A percentile compares a stretch with the other conserved stretches of the same genome.
phyloP scores from a whole-genome alignment of 1,140 invertebrate species.

The Sitodiplosis mosellana region DNA sequence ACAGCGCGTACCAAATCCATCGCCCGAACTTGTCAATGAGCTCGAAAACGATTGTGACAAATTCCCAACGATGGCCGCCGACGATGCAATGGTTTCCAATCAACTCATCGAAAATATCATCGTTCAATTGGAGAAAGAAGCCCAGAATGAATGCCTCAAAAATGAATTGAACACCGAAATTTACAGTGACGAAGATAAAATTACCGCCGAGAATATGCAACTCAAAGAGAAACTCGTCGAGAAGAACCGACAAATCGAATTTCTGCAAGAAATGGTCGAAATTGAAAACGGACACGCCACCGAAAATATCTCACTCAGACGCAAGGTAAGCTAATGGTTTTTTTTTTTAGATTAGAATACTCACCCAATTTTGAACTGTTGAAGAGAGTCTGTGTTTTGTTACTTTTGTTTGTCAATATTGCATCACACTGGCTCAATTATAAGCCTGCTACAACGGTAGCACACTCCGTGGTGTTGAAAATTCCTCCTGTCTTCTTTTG shows the following conservation, averaged over 20 bases:
- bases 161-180: neutral
- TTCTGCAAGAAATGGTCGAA: conserved; percentile 4
- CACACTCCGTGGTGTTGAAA: no score
- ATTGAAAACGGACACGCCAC: conserved; percentile 1
- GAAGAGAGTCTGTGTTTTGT: no score
- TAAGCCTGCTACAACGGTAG: no score
- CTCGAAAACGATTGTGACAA: neutral
- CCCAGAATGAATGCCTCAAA: neutral
- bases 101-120: conserved; percentile 1
- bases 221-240: conserved; percentile 2
- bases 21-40: neutral
- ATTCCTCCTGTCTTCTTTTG: no score
- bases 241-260: conserved; percentile 1
- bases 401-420: no score
- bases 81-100: neutral
- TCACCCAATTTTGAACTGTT: no score
- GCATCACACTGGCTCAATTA: no score
- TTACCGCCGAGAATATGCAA: neutral
- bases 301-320: conserved; percentile 1
- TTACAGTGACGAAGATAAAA: neutral
- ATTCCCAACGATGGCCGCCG: neutral
- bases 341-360: no score
- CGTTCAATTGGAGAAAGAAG: neutral
- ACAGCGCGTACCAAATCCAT: neutral
- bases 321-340: neutral